These are phyloP conservation scores for Oxyteleia sp. DNA, from an alignment of 2,888 invertebrate species.

Conservation along the genomic window DNA sequence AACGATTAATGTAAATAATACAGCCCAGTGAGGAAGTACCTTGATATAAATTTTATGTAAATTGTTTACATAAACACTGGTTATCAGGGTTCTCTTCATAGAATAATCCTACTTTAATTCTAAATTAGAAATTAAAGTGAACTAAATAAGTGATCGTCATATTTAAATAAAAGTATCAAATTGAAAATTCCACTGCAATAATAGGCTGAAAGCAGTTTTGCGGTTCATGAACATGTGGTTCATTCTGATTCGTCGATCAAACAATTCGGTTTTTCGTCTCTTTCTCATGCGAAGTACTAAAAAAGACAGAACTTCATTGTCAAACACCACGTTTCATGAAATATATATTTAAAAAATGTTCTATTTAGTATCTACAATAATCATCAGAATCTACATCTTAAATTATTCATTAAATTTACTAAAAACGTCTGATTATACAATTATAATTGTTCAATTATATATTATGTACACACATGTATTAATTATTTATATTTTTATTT, in stretches of 20 bases:
- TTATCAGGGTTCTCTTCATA: no score
- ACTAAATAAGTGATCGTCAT: no score
- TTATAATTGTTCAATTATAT: not conserved
- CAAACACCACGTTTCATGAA: conserved; percentile 20
- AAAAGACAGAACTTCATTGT: not conserved
- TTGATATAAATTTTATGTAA: no score
- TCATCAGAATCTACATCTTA: conserved; percentile 1
- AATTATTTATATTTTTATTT: not conserved
- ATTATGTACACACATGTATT: not conserved
- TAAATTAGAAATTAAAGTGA: no score
- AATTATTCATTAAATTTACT: not conserved
- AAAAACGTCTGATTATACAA: not conserved
- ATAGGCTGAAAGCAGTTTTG: not conserved
- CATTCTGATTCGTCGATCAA: conserved; percentile 17
- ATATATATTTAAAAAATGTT: not conserved
- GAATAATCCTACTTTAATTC: no score
- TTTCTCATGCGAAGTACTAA: not conserved
- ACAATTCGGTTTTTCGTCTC: not conserved
- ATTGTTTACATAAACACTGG: no score
- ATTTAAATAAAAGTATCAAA: no score
- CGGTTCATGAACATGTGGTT: conserved; percentile 45
- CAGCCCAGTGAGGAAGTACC: no score
- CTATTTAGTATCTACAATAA: conserved; percentile 4
- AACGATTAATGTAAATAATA: no score
- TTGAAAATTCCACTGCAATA: no score